These are phyloP conservation scores for Hylia prasina DNA, from an alignment of 2,113 vertebrate genomes.

Conservation along the genomic window DNA sequence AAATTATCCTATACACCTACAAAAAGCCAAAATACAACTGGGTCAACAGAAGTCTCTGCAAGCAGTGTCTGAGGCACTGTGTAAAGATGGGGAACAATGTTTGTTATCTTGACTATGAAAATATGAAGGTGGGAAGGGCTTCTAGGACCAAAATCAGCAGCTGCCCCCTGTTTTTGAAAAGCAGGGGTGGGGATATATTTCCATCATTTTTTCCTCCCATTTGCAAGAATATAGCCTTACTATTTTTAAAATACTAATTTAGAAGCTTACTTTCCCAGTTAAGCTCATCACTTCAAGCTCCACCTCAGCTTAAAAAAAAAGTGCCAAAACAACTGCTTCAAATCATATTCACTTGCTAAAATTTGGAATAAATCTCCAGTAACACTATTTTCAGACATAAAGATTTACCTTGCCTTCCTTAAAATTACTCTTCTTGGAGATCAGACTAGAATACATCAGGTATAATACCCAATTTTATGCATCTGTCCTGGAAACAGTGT, in stretches of 20 bases:
- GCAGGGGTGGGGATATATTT: accelerated
- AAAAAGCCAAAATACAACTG: background rate
- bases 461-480: background rate
- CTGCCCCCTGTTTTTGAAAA: background rate
- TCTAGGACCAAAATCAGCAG: background rate
- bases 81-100: background rate
- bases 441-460: background rate
- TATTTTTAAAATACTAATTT: background rate
- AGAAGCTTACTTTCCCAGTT: background rate
- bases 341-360: background rate
- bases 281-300: background rate
- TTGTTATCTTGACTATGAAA: background rate
- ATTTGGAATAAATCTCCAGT: background rate
- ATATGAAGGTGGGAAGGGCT: background rate
- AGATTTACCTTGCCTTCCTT: background rate
- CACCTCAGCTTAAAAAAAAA: background rate
- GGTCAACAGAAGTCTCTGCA: background rate
- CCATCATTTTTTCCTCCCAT: background rate
- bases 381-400: background rate
- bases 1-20: background rate
- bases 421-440: background rate
- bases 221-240: background rate
- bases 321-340: background rate
- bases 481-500: background rate
- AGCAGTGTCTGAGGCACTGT: background rate